These are phyloP conservation scores for Cerastoderma edule DNA, from an alignment of 2,888 invertebrate species.

Conservation along the genomic window DNA sequence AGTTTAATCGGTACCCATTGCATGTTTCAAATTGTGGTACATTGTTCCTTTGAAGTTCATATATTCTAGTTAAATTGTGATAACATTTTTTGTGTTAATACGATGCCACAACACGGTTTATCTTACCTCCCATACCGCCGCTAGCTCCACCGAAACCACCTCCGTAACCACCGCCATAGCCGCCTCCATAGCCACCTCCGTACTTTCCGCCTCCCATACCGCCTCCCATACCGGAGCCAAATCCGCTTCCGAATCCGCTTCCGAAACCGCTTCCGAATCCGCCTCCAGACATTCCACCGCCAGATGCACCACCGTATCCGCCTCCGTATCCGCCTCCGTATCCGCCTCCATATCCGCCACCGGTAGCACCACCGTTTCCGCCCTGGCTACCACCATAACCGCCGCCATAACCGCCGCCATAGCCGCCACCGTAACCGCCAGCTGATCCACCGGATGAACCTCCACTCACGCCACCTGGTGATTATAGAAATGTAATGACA, in stretches of 20 bases:
- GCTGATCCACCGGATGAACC: too few species aligned
- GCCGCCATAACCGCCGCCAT: constrained; percentile 22
- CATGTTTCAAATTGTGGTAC: too few species aligned
- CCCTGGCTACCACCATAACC: constrained; percentile 17
- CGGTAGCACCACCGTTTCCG: constrained; percentile 5
- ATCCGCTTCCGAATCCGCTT: constrained; percentile 18
- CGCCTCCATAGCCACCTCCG: constrained; percentile 27
- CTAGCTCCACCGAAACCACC: too few species aligned
- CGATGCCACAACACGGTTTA: too few species aligned
- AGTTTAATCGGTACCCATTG: too few species aligned
- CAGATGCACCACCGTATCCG: constrained; percentile 23
- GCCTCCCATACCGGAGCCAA: constrained; percentile 35
- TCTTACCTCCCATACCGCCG: too few species aligned
- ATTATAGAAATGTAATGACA: neutral
- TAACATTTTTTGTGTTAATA: too few species aligned
- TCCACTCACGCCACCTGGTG: constrained; percentile 7
- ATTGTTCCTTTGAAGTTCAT: too few species aligned
- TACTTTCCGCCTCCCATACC: constrained; percentile 27
- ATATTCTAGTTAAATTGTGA: too few species aligned
- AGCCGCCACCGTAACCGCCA: constrained; percentile 26
- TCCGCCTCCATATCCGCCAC: constrained; percentile 6
- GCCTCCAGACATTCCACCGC: constrained; percentile 18
- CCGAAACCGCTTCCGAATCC: constrained; percentile 12
- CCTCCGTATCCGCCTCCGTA: neutral
- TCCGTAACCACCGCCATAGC: constrained; percentile 28